Base-by-base conservation (phyloP, 2,797 vertebrate genomes). In the Heteromormyrus szaboi region DNA sequence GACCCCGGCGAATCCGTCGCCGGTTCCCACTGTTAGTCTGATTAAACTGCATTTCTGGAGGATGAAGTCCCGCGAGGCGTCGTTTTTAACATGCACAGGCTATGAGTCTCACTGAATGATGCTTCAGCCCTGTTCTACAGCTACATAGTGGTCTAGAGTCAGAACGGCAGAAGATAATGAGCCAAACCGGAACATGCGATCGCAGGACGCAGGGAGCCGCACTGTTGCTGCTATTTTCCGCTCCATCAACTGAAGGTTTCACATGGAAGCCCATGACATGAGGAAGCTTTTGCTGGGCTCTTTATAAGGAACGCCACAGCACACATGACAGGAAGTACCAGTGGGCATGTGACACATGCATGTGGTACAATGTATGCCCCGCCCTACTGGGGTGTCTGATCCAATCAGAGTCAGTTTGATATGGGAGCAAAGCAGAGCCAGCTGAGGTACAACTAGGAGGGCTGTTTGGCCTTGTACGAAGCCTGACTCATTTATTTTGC, bases 91-190 rank as follows among this genome's bases (percentile, higher is more conserved):
- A 91, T 90, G 92, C 92, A 92, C 91, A 90, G 62, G 72, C 92
- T 92, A 93, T 89, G 90, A 90, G 91, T 94, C 92, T 91, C 85
- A 62, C 94, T 0, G 90, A 92, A 91, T 93, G 93, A 95, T 94
- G 17, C 37, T n/a, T 6, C 79, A 12, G 46, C 7, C 79, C 79
- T 48, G 37, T 25, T 8, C 17, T 22, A 19, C 9, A 54, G 9
- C 84, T 11, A 44, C 33, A 29, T 12, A 62, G 56, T 12, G 86
- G 2, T 53, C 54, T 62, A 25, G 56, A 29, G 44, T 51, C 85
- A 53, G 53, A 86, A 86, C 1, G 48, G n/a, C n/a, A n/a, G n/a
- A n/a, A n/a, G 22, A 22, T 29, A 51, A 50, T 22, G 19, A 51
- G 8, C n/a, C 46, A 51, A 50, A 14, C 11, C 1, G 3, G 46